A percentile compares a stretch with the other conserved stretches of the same genome.
Conservation (phyloP, 2,113 vertebrate genomes). For the Vireo altiloquus region DNA sequence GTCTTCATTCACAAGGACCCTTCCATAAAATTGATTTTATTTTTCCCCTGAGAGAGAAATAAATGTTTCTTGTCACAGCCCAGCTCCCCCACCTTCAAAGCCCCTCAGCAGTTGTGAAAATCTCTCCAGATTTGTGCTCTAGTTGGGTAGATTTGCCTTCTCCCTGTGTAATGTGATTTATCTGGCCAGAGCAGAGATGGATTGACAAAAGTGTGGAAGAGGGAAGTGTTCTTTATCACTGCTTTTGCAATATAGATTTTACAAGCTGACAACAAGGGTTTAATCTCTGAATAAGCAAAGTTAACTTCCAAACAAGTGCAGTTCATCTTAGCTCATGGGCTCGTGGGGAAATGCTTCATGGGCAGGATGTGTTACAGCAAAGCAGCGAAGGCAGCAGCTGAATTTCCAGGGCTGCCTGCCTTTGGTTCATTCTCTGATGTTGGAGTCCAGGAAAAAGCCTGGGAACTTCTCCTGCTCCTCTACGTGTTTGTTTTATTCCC, state of each 20-base stretch:
- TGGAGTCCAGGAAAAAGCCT: too few relatives aligned
- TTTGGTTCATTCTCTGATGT: neutral
- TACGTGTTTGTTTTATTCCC: too few relatives aligned
- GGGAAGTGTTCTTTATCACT: neutral
- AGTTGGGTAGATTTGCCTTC: neutral
- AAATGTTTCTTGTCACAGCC: neutral
- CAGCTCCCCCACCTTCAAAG: neutral
- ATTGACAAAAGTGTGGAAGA: neutral
- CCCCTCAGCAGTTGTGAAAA: neutral
- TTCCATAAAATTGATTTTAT: neutral
- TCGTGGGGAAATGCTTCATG: neutral
- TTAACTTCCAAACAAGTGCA: neutral
- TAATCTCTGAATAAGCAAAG: conserved; percentile 34
- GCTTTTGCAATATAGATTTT: neutral
- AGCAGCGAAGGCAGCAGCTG: neutral
- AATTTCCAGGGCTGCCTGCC: neutral
- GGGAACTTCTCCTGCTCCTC: too few relatives aligned
- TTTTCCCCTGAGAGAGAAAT: neutral
- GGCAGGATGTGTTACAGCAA: neutral
- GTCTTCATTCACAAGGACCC: neutral
- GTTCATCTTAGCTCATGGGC: neutral
- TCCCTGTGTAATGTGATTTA: neutral
- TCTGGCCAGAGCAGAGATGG: neutral
- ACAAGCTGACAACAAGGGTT: neutral
- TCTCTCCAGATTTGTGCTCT: neutral